Base-by-base conservation (phyloP, 2,797 vertebrate species). In the Acrossocheilus fasciatus region DNA sequence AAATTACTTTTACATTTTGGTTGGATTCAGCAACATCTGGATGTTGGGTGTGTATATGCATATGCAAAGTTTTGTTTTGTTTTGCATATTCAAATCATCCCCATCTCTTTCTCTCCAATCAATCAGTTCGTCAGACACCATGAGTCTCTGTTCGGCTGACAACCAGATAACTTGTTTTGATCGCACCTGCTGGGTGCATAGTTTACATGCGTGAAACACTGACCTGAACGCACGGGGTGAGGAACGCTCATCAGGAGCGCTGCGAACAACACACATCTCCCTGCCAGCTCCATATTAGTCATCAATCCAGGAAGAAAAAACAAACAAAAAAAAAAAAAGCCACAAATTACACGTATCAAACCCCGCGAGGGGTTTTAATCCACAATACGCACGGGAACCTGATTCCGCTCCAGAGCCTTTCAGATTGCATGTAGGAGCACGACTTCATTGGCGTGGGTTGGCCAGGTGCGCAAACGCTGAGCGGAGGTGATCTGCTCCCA, bases 171-270 rank as follows among this genome's bases (percentile, higher is more conserved):
- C 64, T 50, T 78, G 80, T 76, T 85, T 86, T 41, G 81, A 50
- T 84, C 11, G 64, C 77, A 86, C 81, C 50, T 86, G 86, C 57
- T 26, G 23, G 26, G 47, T 43, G 20, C 50, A 34, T 15, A 69
- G 39, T 79, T 77, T 12, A 77, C 83, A 26, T 30, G 73, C 15
- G n/a, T 43, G 80, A 57, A 75, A 69, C 84, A 90, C 89, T 90
- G 69, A 89, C 89, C 89, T 90, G 89, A 89, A 73, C 87, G 80
- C 88, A 75, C 86, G 30, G 77, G 47, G 69, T 76, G 78, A 75
- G 78, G 54, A 50, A 85, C 69, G 64, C 78, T 81, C 26, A 85
- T 82, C 73, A 84, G 62, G 6, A 90, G 69, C 74, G 85, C n/a
- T 14, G 86, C 26, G 41, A 90, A 50, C 34, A 90, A 50, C 79